Base-by-base conservation (phyloP, 2,888 invertebrate species). In the Netelia fuscicornis region DNA sequence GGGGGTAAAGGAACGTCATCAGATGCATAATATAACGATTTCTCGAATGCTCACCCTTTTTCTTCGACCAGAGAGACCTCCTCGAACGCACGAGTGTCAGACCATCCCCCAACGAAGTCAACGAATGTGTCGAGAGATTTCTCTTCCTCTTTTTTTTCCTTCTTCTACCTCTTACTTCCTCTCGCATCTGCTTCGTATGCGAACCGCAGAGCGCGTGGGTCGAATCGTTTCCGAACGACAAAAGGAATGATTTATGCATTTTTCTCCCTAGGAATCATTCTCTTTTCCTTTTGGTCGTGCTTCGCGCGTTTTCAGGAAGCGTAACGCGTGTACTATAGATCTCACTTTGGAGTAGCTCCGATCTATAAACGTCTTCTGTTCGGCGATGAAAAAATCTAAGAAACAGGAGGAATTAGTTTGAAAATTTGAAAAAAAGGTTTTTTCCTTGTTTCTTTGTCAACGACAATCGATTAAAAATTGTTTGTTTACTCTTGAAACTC, bases 1-100 rank as follows among this genome's bases (percentile, higher is more conserved):
- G 6, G 11, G 48, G 48, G 48, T 13, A 54, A 23, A 23, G 25
- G 30, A 37, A 13, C 42, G 10, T 65, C 52, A 20, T 23, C 20
- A 20, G 25, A 23, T 2, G 11, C 52, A 1, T 23, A 37, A 48
- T 13, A 13, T 54, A 75, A 13, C 10, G 65, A 64, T 17, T 3
- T 5, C 52, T 74, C n/a, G 42, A 54, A 54, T 37, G 17, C 64
- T 48, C 30, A 48, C 62, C 60, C 62, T 75, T 65, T 65, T 23
- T 58, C 30, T 30, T 30, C 20, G 17, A 58, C 9, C 17, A 2
- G 64, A 10, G 10, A 74, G 30, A 52, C 30, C 17, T 60, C 58
- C 23, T 10, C 23, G 17, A 17, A 48, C 48, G 11, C 44, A 42
- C 42, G 37, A 65, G 56, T 20, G 42, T n/a, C n/a, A n/a, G 23